Evolutionary conservation across 2,797 vertebrate genomes (phyloP), one percentile per base, ranked within the genome.

Genomic region (Alfaro cultratus): DNA sequence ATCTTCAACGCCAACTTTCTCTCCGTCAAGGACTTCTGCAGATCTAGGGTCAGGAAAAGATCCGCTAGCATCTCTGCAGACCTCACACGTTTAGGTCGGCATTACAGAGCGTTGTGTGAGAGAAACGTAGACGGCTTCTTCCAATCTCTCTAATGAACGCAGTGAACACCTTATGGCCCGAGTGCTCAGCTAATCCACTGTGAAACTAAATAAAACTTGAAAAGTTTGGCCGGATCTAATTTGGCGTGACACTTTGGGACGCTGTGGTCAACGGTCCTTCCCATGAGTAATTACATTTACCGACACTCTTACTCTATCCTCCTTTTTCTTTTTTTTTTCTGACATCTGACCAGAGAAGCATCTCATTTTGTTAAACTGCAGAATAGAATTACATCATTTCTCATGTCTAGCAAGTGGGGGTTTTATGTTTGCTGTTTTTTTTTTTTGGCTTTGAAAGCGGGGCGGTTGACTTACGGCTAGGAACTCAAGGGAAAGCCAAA

Each of bases 331-430:
- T 72, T 10, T 47, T 46, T 77, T 75, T 74, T 6, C 31, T 49
- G 15, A 75, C 57, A 26, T 53, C 75, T n/a, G 34, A 82, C 43
- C 57, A 45, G 39, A 60, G 1, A 51, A 31, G 4, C 74, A 46
- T 60, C 57, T 26, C 55, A 51, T 26, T 8, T 5, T 1, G 5
- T 60, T 83, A 77, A 86, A 89, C 36, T 49, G n/a, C 74, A 13
- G 80, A 45, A 3, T 31, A 11, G 82, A 75, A 34, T 82, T 84
- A 39, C 77, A 41, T 79, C 67, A 85, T 41, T 8, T 26, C 34
- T 18, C 16, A 60, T 74, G 78, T 57, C 70, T 9, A 45, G 8
- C 36, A 13, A 76, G 84, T 83, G 78, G 21, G 9, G 31, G 31
- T 36, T 67, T 67, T 36, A 55, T 55, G 31, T 39, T 64, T 36